These are phyloP conservation scores for Synanceia verrucosa DNA, from an alignment of 2,797 vertebrate species.

Conservation along the genomic window DNA sequence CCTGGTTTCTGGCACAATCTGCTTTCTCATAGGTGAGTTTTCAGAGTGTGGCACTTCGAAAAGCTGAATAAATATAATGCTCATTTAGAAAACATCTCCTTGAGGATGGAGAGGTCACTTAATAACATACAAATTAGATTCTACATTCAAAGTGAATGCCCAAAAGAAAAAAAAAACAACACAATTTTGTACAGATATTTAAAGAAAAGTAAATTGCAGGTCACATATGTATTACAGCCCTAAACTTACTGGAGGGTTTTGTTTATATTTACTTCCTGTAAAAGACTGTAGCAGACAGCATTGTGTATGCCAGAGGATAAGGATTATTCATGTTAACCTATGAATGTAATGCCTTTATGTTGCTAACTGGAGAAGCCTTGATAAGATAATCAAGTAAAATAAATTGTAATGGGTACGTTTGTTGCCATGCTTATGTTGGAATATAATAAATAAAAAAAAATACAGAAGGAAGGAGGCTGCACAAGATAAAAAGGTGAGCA, in stretches of 20 bases:
- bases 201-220: neutral
- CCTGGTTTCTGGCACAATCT: conserved; percentile 44
- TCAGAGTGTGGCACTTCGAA: conserved; percentile 17
- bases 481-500: neutral
- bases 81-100: conserved; percentile 1
- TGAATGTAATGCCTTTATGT: neutral
- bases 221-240: neutral
- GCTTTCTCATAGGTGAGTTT: conserved; percentile 24
- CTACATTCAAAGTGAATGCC: neutral
- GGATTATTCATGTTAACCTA: neutral
- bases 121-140: conserved; percentile 11
- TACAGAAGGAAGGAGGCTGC: neutral
- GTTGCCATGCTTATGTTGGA: neutral
- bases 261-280: neutral
- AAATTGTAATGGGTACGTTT: neutral
- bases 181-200: neutral
- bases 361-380: neutral
- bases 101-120: neutral
- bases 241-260: neutral
- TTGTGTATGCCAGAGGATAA: neutral
- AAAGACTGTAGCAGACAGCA: neutral
- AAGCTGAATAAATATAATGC: neutral
- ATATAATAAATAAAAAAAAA: too few species aligned
- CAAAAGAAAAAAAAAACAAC: too few species aligned
- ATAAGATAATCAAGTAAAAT: neutral